Evolutionary conservation across 2,888 invertebrate genomes (phyloP), one percentile per base, ranked within the genome.

Genomic region (Drosophila kambysellisi): DNA sequence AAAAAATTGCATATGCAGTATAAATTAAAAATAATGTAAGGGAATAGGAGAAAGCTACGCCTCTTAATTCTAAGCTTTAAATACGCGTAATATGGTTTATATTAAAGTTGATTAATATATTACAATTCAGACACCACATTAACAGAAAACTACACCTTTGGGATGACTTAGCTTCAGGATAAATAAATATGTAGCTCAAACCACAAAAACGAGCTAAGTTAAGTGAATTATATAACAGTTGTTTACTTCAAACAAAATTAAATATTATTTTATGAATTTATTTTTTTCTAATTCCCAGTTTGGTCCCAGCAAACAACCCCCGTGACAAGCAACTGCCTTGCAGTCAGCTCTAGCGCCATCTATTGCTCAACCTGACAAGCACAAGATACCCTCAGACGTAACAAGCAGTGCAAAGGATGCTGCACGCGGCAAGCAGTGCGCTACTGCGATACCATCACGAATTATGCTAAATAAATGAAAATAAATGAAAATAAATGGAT

Each of bases 401-500:
- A 6, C 71, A 85, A 87, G 89, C 84, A 85, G 83, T 84, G 63
- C 80, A 32, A 51, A 64, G 72, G 83, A 88, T 79, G 83, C 88
- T 83, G 58, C 39, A 35, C 4, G 3, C 0, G 33, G 64, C 76
- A 83, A 83, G 83, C 83, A 88, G 83, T 83, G 69, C 76, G 48
- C 50, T 63, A 53, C 51, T 52, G 30, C 7, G 25, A 8, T 15
- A n/a, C 15, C 12, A 12, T 12, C 33, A n/a, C 1, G 12, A 35
- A 29, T 30, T 15, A 30, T 20, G 17, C 12, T 12, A 48, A 46
- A 39, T 48, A 48, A 58, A 56, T 46, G n/a, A 56, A 48, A 46
- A 39, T 48, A 48, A 58, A 56, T 46, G n/a, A 56, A 56, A 56
- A 29, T 17, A 39, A 56, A 56, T 56, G 37, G n/a, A 39, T 30